Evolutionary conservation across 2,797 vertebrate genomes (phyloP).

Genomic region (Austrolebias charrua): DNA sequence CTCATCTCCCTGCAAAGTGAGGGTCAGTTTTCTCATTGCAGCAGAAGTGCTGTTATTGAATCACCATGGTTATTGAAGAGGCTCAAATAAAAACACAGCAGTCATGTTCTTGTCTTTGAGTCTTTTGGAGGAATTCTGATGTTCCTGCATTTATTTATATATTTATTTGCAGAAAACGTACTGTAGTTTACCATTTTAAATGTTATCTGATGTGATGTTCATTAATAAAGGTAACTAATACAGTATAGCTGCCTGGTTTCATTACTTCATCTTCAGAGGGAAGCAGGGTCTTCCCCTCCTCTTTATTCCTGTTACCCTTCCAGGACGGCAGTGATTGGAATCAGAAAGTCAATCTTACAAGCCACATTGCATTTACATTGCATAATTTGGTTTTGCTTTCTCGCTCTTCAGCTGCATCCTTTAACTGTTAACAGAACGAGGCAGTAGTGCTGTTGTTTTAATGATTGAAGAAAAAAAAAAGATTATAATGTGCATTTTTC

Average conservation of each 20-base stretch:
- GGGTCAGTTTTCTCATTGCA: slow-evolving; percentile 24
- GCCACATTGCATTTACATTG: slow-evolving; percentile 4
- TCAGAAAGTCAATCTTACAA: background rate
- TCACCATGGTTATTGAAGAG: slow-evolving; percentile 25
- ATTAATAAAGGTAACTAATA: slow-evolving; percentile 10
- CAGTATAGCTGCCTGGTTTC: slow-evolving; percentile 3
- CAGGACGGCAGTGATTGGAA: background rate
- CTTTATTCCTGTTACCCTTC: slow-evolving; percentile 1
- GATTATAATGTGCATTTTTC: slow-evolving; percentile 30
- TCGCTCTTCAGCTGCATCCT: background rate
- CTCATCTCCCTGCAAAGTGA: slow-evolving; percentile 25
- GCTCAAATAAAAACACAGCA: slow-evolving; percentile 11
- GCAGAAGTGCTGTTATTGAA: slow-evolving; percentile 18
- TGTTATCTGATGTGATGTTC: slow-evolving; percentile 13
- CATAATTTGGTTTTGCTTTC: background rate
- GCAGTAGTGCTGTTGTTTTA: background rate
- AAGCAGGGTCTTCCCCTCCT: slow-evolving; percentile 1
- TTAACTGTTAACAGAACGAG: slow-evolving; percentile 19
- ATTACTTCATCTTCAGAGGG: background rate
- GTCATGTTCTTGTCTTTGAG: background rate
- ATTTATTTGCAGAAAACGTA: slow-evolving; percentile 5
- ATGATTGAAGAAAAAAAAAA: background rate
- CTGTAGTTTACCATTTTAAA: slow-evolving; percentile 33
- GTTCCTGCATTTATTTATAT: slow-evolving; percentile 23
- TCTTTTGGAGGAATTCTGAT: slow-evolving; percentile 17